Conservation (phyloP, 2,888 invertebrate genomes). For the Apantesis nais region DNA sequence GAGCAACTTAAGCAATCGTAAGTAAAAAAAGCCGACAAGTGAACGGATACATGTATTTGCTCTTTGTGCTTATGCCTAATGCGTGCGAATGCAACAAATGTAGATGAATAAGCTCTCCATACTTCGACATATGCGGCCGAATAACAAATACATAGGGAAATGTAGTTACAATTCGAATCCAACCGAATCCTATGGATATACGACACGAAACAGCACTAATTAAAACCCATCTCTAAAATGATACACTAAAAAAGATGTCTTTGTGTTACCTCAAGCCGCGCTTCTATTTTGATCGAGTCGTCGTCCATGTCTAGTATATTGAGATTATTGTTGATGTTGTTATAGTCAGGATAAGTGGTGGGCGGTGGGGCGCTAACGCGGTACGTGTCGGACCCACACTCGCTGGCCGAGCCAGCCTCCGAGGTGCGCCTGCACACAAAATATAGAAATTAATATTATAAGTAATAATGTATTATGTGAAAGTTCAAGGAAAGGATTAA, state of each 20-base stretch:
- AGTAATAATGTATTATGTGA: no score
- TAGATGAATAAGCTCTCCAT: background rate
- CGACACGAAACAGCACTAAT: background rate
- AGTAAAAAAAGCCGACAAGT: no score
- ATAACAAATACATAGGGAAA: no score
- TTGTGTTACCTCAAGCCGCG: constrained; percentile 65
- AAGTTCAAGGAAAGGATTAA: background rate
- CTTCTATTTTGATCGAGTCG: constrained; percentile 77
- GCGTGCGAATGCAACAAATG: background rate
- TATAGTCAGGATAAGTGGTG: constrained; percentile 64
- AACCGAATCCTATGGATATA: background rate
- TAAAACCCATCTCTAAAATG: background rate
- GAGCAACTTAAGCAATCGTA: no score
- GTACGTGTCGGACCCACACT: constrained; percentile 44
- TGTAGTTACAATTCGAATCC: background rate
- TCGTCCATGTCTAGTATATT: constrained; percentile 82
- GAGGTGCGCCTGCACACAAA: constrained; percentile 44
- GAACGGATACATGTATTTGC: background rate
- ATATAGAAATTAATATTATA: background rate
- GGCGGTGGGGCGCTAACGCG: constrained; percentile 41
- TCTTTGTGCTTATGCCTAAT: background rate
- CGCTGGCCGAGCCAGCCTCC: constrained; percentile 52
- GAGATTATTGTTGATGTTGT: constrained; percentile 75
- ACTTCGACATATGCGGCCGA: no score
- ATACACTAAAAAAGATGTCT: background rate